Evolutionary conservation across 2,888 invertebrate genomes (phyloP), one percentile per base, ranked within the genome.

Genomic region (Troides helena): DNA sequence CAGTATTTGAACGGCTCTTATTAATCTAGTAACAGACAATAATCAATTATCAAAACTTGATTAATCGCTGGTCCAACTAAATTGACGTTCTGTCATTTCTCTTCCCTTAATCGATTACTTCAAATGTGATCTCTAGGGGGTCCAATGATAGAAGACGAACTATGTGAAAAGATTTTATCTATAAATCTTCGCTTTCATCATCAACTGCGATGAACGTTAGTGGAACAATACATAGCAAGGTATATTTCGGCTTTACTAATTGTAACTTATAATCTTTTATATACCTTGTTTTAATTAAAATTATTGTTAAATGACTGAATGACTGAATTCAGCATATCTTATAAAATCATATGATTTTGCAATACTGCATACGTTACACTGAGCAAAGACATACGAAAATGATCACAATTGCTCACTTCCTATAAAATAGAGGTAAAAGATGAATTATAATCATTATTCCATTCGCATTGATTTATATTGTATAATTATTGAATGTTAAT

Each of bases 1-100:
- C 66, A 67, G 67, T 59, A 68, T 63, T 67, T 63, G 58, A 67
- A 25, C 25, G 30, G 80, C 83, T 81, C 84, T 84, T 89, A 91
- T 92, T 89, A 88, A 90, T 92, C 89, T 89, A 88, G 89, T 88
- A 88, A 88, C 85, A 79, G 74, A 83, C 82, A 81, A 85, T 81
- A 87, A 92, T 92, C 88, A 90, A 92, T 92, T 90, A 90, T 90
- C 88, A 77, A 90, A 90, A 88, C 84, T 84, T 90, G 90, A 92
- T 85, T 88, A 88, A 92, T 92, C 83, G 87, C 83, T 81, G 85
- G 82, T 82, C 82, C 85, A 80, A 85, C 87, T 88, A 87, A 87
- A 86, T 81, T 83, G 90, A 90, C 89, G 85, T 87, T 79, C 86
- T 92, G 92, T 92, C 92, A 92, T 92, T 92, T 91, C 91, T 92